Conservation (phyloP, 2,888 invertebrate species). For the Pocota personata region DNA sequence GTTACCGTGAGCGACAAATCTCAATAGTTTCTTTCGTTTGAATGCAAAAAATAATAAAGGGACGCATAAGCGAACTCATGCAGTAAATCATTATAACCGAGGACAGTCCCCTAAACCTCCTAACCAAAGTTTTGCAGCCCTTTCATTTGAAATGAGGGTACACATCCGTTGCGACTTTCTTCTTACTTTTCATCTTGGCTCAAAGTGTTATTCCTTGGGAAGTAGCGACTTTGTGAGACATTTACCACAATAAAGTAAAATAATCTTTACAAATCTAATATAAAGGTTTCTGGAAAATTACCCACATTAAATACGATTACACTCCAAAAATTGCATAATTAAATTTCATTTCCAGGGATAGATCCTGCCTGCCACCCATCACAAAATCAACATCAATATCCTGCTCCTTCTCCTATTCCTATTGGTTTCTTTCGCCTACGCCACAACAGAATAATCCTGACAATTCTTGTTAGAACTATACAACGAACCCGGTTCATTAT, state of each 20-base stretch:
- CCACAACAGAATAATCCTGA: conserved; percentile 53
- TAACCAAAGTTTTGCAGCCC: too few relatives aligned
- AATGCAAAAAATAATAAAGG: too few relatives aligned
- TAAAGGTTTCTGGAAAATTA: not conserved
- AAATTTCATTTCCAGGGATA: conserved; percentile 24
- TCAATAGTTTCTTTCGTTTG: too few relatives aligned
- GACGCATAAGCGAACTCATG: too few relatives aligned
- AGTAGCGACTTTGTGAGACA: not conserved
- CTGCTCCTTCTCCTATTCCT: not conserved
- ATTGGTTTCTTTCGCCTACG: conserved; percentile 18
- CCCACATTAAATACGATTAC: conserved; percentile 9
- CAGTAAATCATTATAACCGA: too few relatives aligned
- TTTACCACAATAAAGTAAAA: not conserved
- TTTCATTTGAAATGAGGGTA: too few relatives aligned
- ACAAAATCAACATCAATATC: conserved; percentile 10
- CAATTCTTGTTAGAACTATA: conserved; percentile 40
- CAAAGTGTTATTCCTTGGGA: too few relatives aligned
- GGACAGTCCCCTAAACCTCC: too few relatives aligned
- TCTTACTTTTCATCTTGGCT: too few relatives aligned
- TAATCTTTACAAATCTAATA: not conserved
- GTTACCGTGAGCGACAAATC: too few relatives aligned
- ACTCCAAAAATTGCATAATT: conserved; percentile 30
- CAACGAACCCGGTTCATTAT: conserved; percentile 59
- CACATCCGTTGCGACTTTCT: too few relatives aligned
- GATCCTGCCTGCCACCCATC: not conserved